Conservation (phyloP, 2,888 invertebrate genomes). For the Hyppa rectilinea region DNA sequence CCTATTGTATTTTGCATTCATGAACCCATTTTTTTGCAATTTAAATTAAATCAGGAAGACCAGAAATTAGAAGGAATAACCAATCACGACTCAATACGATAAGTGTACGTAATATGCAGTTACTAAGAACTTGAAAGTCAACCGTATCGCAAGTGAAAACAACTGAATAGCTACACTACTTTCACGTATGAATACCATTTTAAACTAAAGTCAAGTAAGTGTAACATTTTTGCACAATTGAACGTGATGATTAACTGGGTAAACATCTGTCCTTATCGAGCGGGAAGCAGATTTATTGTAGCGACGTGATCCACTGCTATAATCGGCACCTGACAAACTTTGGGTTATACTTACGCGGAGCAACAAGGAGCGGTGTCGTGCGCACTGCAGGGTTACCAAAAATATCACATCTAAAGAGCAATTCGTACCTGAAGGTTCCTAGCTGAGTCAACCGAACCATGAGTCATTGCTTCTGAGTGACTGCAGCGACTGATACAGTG, state of each 20-base stretch:
- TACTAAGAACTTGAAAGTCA: slow-evolving; percentile 65
- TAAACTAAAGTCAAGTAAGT: slow-evolving; percentile 31
- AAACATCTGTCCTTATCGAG: slow-evolving; percentile 47
- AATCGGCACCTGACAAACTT: slow-evolving; percentile 63
- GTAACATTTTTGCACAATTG: slow-evolving; percentile 34
- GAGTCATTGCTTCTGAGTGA: slow-evolving; percentile 21
- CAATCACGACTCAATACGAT: slow-evolving; percentile 48
- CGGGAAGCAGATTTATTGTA: slow-evolving; percentile 47
- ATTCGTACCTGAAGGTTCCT: slow-evolving; percentile 18
- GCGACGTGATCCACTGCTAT: slow-evolving; percentile 52
- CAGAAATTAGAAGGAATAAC: slow-evolving; percentile 28
- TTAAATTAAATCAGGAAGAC: slow-evolving; percentile 43
- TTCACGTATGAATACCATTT: slow-evolving; percentile 58
- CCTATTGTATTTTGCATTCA: not conserved
- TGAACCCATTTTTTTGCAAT: not conserved
- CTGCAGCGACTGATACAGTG: slow-evolving; percentile 17
- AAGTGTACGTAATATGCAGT: slow-evolving; percentile 55
- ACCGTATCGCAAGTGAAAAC: slow-evolving; percentile 63
- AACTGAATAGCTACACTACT: slow-evolving; percentile 62
- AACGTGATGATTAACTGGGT: slow-evolving; percentile 17
- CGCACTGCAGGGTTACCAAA: slow-evolving; percentile 42
- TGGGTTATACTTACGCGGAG: slow-evolving; percentile 48
- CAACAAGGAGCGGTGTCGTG: slow-evolving; percentile 30
- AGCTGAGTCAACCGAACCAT: slow-evolving; percentile 26
- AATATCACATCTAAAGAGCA: not conserved